Evolutionary conservation across 2,888 invertebrate species (phyloP), one percentile per base, ranked within the genome.

Genomic region (Lepidonotus clava): DNA sequence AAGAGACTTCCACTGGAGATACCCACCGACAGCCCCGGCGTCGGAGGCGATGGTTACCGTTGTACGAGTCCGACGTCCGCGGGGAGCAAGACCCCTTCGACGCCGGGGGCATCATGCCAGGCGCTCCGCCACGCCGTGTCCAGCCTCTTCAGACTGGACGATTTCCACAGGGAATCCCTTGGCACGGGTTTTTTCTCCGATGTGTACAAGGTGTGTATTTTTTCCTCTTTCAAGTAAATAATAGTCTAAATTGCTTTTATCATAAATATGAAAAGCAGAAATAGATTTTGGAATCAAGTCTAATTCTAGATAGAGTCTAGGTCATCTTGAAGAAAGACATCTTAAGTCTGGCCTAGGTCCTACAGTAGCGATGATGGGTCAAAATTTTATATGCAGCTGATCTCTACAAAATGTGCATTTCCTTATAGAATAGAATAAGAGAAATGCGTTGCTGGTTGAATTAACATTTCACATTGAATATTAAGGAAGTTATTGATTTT

Each of bases 151-250:
- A 96, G 98, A 71, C 96, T 98, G 90, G 98, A 98, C 95, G 98
- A 99, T 95, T 98, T 99, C 95, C 96, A 96, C 90, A 96, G 97
- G 94, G 98, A 98, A 95, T 97, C 97, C 95, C 97, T 99, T 92
- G 99, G 98, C 80, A 96, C 96, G 84, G 99, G 99, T 89, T 99
- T 99, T 95, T 99, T 98, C 95, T 98, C 98, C 4, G 98, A 98
- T 95, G 98, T 99, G 89, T 98, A 97, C 95, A 98, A 98, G 97
- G 99, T 98, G 95, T 95, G 96, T 34, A n/a, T n/a, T n/a, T n/a
- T n/a, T n/a, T n/a, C n/a, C n/a, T n/a, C n/a, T n/a, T n/a, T n/a
- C 32, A 28, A 83, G 21, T 56, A 46, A 46, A 18, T 18, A 46
- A 46, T 46, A 18, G 8, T 46, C 46, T 11, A 8, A 11, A 46